Percentiles rank a stretch among this genome's conserved stretches.
Evolutionary conservation across 2,888 invertebrate genomes (phyloP).

Genomic region (Pyrrhia umbra): DNA sequence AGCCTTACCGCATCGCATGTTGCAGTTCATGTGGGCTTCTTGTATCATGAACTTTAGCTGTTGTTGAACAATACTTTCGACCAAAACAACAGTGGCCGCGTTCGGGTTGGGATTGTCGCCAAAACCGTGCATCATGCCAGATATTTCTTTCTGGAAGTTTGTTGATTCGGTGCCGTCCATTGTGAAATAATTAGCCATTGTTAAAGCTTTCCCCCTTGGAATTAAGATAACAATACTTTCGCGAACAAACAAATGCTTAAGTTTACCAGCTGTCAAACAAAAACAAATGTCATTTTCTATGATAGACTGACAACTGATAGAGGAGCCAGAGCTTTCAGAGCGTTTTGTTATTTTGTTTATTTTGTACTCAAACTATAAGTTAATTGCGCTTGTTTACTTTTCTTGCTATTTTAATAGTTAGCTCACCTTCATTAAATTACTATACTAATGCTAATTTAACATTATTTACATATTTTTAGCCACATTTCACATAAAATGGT

Average conservation of each 20-base stretch:
- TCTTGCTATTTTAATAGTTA: too few relatives aligned
- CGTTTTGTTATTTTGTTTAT: background rate
- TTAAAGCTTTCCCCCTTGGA: background rate
- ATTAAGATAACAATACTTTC: background rate
- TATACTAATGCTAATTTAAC: too few relatives aligned
- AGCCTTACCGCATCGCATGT: constrained; percentile 91
- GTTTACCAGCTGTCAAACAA: constrained; percentile 27
- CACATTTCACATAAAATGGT: too few relatives aligned
- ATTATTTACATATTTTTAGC: too few relatives aligned
- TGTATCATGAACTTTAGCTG: constrained; percentile 95
- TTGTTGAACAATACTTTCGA: constrained; percentile 95
- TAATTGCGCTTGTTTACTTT: too few relatives aligned
- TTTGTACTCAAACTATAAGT: background rate
- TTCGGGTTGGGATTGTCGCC: constrained; percentile 96
- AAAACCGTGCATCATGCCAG: constrained; percentile 97
- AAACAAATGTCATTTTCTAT: too few relatives aligned
- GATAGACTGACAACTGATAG: too few relatives aligned
- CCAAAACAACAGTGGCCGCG: constrained; percentile 94
- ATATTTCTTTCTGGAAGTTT: constrained; percentile 93
- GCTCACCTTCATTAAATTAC: too few relatives aligned
- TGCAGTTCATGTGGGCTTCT: constrained; percentile 93
- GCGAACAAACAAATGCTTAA: background rate
- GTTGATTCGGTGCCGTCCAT: constrained; percentile 79
- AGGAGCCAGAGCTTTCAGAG: background rate
- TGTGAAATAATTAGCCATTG: constrained; percentile 84